Conservation (phyloP, 2,888 invertebrate genomes). For the Orchesellides sinensis region DNA sequence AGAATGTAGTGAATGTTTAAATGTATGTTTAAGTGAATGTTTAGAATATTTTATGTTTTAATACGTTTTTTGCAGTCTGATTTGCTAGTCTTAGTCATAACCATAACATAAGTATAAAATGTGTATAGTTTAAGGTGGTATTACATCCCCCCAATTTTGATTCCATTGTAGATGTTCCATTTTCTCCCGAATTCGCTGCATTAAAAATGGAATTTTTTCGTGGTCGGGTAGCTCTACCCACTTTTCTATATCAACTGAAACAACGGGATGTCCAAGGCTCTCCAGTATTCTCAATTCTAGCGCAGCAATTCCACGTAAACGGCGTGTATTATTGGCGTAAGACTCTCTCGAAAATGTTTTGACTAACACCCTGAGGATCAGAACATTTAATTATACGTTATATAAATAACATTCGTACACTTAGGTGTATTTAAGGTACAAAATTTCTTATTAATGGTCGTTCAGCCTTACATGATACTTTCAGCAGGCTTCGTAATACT, state of each 20-base stretch:
- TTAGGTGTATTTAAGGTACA: too few species aligned
- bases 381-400: not conserved
- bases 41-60: too few species aligned
- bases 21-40: too few species aligned
- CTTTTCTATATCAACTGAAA: constrained; percentile 79
- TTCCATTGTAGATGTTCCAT: constrained; percentile 70
- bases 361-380: constrained; percentile 80
- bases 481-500: constrained; percentile 77
- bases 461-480: constrained; percentile 78
- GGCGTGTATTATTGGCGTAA: constrained; percentile 81
- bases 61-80: too few species aligned
- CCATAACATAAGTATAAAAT: not conserved
- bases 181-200: constrained; percentile 80
- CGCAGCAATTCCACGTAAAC: constrained; percentile 79
- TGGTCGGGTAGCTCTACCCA: constrained; percentile 80
- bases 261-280: constrained; percentile 79
- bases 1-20: too few species aligned
- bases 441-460: too few species aligned
- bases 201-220: constrained; percentile 82
- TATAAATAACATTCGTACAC: too few species aligned
- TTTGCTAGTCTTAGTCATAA: too few species aligned
- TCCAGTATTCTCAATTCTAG: constrained; percentile 81
- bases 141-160: constrained; percentile 65
- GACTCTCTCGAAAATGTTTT: constrained; percentile 79
- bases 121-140: constrained; percentile 47